phyloP scores from a whole-genome alignment of 2,113 vertebrate species.

The Oxygymnocypris stewartii region DNA sequence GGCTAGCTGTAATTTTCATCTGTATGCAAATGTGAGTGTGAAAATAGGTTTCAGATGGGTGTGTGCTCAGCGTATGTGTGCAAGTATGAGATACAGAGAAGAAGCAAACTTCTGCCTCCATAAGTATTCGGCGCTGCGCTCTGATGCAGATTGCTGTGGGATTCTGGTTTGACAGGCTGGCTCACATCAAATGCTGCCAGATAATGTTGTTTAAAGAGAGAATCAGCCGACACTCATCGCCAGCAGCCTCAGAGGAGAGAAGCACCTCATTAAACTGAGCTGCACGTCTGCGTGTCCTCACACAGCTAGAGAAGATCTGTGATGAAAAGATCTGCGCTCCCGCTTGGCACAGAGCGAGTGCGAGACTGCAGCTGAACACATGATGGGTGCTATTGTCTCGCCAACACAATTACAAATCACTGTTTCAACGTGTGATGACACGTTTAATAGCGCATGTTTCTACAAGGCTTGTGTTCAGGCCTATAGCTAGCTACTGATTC shows the following conservation, averaged over 20 bases:
- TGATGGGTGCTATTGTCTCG: conserved; percentile 5
- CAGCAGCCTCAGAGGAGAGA: conserved; percentile 19
- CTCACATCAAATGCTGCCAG: conserved; percentile 56
- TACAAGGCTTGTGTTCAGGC: neutral
- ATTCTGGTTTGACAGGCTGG: conserved; percentile 50
- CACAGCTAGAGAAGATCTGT: neutral
- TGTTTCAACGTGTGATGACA: neutral
- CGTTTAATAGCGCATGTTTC: neutral
- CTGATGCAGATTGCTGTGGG: conserved; percentile 53
- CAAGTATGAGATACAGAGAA: neutral
- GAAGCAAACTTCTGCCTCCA: conserved; percentile 13
- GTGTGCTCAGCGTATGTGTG: conserved; percentile 8
- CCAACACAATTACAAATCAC: conserved; percentile 9
- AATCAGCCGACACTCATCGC: conserved; percentile 48
- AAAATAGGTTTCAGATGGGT: conserved; percentile 24
- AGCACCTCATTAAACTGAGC: conserved; percentile 49
- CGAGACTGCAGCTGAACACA: neutral
- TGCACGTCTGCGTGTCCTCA: conserved; percentile 47
- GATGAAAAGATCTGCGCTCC: no score
- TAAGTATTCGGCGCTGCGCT: conserved; percentile 51
- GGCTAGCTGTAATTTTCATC: conserved; percentile 6
- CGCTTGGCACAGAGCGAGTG: no score
- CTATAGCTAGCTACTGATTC: neutral
- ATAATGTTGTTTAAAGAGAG: conserved; percentile 54
- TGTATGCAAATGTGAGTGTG: conserved; percentile 31